A percentile compares a stretch with the other conserved stretches of the same genome.
phyloP scores from a whole-genome alignment of 2,113 vertebrate genomes.

The Cygnus buccinator region DNA sequence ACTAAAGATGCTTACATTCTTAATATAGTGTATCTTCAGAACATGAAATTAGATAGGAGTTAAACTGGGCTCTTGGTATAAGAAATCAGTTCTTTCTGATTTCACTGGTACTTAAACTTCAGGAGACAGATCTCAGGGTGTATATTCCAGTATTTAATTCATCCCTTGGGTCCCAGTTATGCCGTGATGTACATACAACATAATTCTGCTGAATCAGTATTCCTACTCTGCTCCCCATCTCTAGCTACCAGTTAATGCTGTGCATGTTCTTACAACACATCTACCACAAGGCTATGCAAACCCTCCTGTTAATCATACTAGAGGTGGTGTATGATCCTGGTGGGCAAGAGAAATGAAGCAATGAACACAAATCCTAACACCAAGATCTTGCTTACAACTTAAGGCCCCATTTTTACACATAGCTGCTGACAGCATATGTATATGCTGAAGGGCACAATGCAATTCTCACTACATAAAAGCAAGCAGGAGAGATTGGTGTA shows the following conservation, averaged over 20 bases:
- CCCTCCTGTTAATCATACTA: neutral
- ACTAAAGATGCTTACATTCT: neutral
- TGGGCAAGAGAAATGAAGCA: neutral
- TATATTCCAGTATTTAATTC: neutral
- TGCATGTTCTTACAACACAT: neutral
- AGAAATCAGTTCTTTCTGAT: neutral
- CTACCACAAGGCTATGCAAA: neutral
- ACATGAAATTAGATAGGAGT: neutral
- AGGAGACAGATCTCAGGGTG: neutral
- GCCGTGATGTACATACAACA: neutral
- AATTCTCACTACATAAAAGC: neutral
- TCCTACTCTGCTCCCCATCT: neutral
- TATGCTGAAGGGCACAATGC: neutral
- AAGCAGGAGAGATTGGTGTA: neutral
- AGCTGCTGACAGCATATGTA: rapidly evolving
- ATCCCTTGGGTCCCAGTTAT: neutral
- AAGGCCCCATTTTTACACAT: neutral
- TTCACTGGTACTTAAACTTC: neutral
- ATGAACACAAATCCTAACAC: neutral
- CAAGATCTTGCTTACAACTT: neutral
- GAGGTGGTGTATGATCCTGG: neutral
- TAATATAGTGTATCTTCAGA: neutral
- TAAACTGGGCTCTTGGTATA: neutral
- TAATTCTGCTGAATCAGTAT: neutral
- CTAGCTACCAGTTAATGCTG: neutral